A percentile compares a stretch with the other conserved stretches of the same genome.
These are phyloP conservation scores for Rhopalosiphum maidis DNA, from an alignment of 1,140 invertebrate species.

Conservation along the genomic window DNA sequence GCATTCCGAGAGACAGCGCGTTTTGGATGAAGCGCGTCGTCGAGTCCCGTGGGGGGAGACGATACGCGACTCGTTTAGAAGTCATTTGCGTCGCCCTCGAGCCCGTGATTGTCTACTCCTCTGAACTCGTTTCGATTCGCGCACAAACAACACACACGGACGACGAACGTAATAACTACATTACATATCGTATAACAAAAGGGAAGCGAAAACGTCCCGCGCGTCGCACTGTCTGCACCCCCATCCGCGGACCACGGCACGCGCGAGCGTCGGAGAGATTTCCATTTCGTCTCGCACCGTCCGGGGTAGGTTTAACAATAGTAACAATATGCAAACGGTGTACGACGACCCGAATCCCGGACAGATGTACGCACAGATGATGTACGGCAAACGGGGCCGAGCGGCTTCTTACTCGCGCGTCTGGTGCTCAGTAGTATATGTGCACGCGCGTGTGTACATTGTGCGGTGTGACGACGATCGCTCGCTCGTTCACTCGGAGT, in stretches of 20 bases:
- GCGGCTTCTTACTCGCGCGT: no score
- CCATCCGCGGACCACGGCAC: neutral
- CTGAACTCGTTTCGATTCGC: slow-evolving; percentile 2
- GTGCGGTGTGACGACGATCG: no score
- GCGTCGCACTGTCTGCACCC: neutral
- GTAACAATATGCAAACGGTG: no score
- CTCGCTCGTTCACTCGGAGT: no score
- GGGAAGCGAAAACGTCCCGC: neutral
- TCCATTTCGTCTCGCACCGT: neutral
- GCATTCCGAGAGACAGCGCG: neutral
- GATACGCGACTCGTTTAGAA: slow-evolving; percentile 50
- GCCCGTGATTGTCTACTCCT: slow-evolving; percentile 1
- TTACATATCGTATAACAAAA: neutral
- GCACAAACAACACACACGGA: neutral
- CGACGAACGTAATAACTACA: neutral
- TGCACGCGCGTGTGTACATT: no score
- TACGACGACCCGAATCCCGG: no score
- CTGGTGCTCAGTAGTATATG: no score
- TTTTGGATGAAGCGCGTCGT: neutral
- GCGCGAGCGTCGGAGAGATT: neutral
- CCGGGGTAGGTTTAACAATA: no score
- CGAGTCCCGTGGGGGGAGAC: slow-evolving; percentile 42
- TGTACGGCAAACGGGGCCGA: no score
- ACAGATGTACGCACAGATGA: no score
- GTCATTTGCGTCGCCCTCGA: slow-evolving; percentile 42